Conservation (phyloP, 2,113 vertebrate genomes). For the Hyperoodon ampullatus region DNA sequence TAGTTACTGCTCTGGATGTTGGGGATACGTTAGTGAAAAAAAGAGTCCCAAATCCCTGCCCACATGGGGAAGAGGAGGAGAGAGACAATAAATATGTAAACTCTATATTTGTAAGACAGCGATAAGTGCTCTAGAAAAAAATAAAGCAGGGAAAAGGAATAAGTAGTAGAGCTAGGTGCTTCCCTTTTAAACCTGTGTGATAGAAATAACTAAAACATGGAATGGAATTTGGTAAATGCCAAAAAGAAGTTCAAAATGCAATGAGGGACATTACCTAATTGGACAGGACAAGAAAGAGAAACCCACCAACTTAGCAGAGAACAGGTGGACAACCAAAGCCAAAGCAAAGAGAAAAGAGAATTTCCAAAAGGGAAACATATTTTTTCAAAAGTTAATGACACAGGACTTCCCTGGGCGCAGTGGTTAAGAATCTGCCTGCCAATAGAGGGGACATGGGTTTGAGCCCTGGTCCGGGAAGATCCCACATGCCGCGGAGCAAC, state of each 20-base stretch:
- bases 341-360: background rate
- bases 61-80: background rate
- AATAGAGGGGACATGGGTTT: too few species aligned
- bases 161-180: background rate
- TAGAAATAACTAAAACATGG: constrained; percentile 34
- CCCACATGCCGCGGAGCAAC: too few species aligned
- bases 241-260: background rate
- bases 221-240: constrained; percentile 36
- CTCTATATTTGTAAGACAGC: background rate
- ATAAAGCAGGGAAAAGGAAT: background rate
- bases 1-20: background rate
- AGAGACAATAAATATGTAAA: background rate
- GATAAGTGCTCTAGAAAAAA: background rate
- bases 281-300: background rate
- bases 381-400: constrained; percentile 26
- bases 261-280: background rate
- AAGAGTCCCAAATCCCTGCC: background rate
- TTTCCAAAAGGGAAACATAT: background rate
- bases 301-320: background rate
- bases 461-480: too few species aligned
- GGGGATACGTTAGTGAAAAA: background rate
- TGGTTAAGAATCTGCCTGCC: too few species aligned
- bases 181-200: background rate
- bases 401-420: background rate
- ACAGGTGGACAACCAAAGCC: background rate